A percentile compares a stretch with the other conserved stretches of the same genome.
Evolutionary conservation across 2,888 invertebrate species (phyloP).

Genomic region (Phaonia tiefii): DNA sequence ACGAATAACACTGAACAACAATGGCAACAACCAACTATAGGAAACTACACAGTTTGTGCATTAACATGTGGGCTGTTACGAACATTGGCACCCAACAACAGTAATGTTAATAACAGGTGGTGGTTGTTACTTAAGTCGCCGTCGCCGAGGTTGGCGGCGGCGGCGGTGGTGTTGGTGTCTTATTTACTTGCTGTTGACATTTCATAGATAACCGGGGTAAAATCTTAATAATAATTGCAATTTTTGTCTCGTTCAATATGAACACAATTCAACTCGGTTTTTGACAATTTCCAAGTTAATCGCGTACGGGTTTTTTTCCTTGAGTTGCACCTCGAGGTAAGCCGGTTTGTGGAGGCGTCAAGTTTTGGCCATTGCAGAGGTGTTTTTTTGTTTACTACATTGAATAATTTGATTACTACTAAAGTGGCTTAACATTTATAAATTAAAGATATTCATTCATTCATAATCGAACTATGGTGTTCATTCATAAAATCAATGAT

Average conservation of each 20-base stretch:
- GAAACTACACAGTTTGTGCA: neutral
- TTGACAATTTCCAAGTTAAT: conserved; percentile 24
- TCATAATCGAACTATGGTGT: neutral
- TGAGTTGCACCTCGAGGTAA: conserved; percentile 31
- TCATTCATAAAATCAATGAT: conserved; percentile 46
- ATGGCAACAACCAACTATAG: conserved; percentile 14
- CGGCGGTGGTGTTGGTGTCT: conserved; percentile 33
- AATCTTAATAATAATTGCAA: conserved; percentile 39
- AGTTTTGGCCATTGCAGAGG: conserved; percentile 42
- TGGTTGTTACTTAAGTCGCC: neutral
- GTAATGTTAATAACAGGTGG: neutral
- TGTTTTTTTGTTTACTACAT: conserved; percentile 55
- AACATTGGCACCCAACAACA: conserved; percentile 4
- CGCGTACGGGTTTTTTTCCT: too few relatives aligned
- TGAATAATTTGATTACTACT: too few relatives aligned
- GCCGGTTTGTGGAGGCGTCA: conserved; percentile 43
- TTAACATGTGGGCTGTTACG: conserved; percentile 42
- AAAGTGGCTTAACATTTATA: conserved; percentile 9
- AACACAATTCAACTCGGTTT: neutral
- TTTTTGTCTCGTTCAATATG: conserved; percentile 30
- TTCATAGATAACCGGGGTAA: conserved; percentile 25
- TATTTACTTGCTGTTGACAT: conserved; percentile 44
- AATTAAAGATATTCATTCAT: conserved; percentile 14
- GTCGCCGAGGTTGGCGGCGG: conserved; percentile 5
- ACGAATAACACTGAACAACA: neutral